Base-by-base conservation (phyloP, 2,113 vertebrate genomes). In the Cheilinus undulatus region DNA sequence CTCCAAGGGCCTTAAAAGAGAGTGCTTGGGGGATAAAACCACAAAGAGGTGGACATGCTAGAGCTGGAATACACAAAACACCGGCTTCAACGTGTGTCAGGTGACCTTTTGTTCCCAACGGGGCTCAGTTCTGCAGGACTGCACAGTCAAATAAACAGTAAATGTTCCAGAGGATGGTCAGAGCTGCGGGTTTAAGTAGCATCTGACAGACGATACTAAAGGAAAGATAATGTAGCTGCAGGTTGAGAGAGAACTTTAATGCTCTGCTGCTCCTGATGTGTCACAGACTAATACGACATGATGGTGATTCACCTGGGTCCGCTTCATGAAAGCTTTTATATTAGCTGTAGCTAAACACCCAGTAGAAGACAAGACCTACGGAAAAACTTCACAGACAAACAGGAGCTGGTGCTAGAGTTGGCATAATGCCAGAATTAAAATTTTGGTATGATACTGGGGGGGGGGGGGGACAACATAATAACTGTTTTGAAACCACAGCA, bases 41-140 rank as follows among this genome's bases (percentile, higher is more conserved):
- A 15, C 2, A 54, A 22, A 71, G 48, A 71, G 48, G 66, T 49
- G 58, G 40, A 81, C 82, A 84, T 70, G 26, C 26, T 63, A 52
- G 68, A 81, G 56, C 68, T 75, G 56, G 26, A 40, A 53, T 23
- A 83, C 73, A 76, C 73, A 88, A 88, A 76, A 78, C 78, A 66
- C 32, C 14, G 61, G 71, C 59, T 11, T 76, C 71, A 57, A 42
- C 15, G 22, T 72, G 73, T 60, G 70, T 75, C 77, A 78, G 76
- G 49, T 79, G 77, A 88, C 83, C 81, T 73, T 89, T 86, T 85
- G 86, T 81, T 88, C 81, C 64, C 23, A 36, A 50, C 67, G 19
- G 67, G 65, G 61, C 62, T 87, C 80, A 82, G 81, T 87, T 88
- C 85, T 84, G 80, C 83, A 73, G 59, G 53, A 63, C 48, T 69